Evolutionary conservation across 2,797 vertebrate genomes (phyloP).

Genomic region (Ispidina lecontei): DNA sequence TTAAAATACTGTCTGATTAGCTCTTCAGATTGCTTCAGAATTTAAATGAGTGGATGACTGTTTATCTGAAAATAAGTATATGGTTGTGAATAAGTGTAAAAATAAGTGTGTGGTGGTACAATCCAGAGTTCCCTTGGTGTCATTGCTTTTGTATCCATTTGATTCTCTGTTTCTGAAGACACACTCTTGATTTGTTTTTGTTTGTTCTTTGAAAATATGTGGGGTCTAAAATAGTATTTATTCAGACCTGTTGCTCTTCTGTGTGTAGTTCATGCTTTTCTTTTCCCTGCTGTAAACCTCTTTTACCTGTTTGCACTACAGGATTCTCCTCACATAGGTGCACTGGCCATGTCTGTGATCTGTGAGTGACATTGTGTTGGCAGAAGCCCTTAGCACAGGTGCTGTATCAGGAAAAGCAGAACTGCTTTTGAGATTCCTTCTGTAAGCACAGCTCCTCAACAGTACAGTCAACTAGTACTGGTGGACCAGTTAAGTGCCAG

Average conservation of each 20-base stretch:
- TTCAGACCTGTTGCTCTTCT: not conserved
- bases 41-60: not conserved
- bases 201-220: not conserved
- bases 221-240: not conserved
- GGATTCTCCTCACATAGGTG: not conserved
- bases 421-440: not conserved
- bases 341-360: not conserved
- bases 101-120: not conserved
- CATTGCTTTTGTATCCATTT: not conserved
- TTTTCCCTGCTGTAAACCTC: not conserved
- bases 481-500: not conserved
- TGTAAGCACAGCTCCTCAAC: not conserved
- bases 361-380: not conserved
- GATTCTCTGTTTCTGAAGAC: not conserved
- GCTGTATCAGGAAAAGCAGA: conserved; percentile 4
- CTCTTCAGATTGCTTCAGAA: not conserved
- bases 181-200: accelerated
- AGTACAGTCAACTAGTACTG: not conserved
- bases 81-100: not conserved
- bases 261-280: not conserved
- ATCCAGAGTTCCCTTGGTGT: not conserved
- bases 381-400: conserved; percentile 25
- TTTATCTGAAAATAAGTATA: not conserved
- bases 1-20: not conserved
- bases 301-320: not conserved